phyloP scores from a whole-genome alignment of 2,888 invertebrate species.

The Drosophila prolongata region DNA sequence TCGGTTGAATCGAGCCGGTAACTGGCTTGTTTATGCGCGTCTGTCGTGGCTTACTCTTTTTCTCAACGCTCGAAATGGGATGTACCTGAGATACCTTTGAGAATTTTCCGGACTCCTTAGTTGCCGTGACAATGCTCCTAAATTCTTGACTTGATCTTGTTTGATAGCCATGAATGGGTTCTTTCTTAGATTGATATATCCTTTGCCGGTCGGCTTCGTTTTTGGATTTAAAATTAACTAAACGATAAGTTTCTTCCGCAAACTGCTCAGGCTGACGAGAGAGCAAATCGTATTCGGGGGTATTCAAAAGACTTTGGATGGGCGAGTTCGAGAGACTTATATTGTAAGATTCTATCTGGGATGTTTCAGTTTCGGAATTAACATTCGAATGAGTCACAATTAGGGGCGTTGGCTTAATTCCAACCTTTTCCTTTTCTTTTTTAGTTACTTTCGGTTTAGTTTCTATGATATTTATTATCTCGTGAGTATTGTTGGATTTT shows the following conservation, averaged over 20 bases:
- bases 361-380: constrained; percentile 41
- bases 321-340: constrained; percentile 48
- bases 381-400: constrained; percentile 31
- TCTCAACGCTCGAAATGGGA: constrained; percentile 85
- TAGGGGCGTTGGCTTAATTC: constrained; percentile 70
- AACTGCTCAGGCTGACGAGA: constrained; percentile 94
- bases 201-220: constrained; percentile 53
- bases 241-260: constrained; percentile 93
- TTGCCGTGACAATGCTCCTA: constrained; percentile 94
- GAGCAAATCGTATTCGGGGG: constrained; percentile 93
- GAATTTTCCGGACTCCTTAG: constrained; percentile 94
- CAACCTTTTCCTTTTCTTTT: constrained; percentile 53
- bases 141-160: constrained; percentile 92
- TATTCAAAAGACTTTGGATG: constrained; percentile 89
- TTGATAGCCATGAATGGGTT: constrained; percentile 90
- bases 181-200: constrained; percentile 85
- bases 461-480: constrained; percentile 70
- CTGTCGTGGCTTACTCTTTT: constrained; percentile 86
- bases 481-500: constrained; percentile 36
- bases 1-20: constrained; percentile 86
- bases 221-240: constrained; percentile 90
- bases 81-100: constrained; percentile 90
- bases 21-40: constrained; percentile 91
- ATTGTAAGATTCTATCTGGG: constrained; percentile 25
- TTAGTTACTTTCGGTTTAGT: constrained; percentile 67